Conservation (phyloP, 2,113 vertebrate species). For the Pavo muticus region DNA sequence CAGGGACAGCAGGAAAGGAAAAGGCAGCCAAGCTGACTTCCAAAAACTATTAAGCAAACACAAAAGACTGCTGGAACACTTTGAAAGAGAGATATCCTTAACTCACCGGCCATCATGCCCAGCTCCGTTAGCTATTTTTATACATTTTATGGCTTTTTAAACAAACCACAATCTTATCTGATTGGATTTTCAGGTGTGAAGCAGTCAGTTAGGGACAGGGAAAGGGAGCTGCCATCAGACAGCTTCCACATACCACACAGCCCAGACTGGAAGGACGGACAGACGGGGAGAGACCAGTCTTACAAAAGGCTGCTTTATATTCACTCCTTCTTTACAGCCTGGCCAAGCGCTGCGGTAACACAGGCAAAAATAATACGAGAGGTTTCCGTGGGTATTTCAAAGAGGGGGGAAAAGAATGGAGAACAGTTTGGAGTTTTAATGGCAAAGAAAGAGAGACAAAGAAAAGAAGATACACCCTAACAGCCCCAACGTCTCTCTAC, state of each 20-base stretch:
- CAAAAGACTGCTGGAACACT: not conserved
- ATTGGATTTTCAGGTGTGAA: not conserved
- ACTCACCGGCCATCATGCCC: not conserved
- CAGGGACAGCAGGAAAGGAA: not conserved
- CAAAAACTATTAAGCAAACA: not conserved
- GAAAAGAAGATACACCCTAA: not conserved
- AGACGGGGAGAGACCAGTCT: not conserved
- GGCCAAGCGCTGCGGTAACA: not conserved
- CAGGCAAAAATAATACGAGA: not conserved
- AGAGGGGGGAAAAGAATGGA: not conserved
- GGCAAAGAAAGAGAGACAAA: not conserved
- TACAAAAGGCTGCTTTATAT: constrained; percentile 54
- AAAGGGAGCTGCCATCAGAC: rapidly evolving
- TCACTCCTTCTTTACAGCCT: not conserved
- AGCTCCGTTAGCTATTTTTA: not conserved
- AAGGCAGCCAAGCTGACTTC: constrained; percentile 17
- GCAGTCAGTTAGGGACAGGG: not conserved
- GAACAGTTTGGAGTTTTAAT: not conserved
- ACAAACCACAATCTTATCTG: not conserved
- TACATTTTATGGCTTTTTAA: not conserved
- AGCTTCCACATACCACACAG: not conserved
- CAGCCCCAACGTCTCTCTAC: not conserved
- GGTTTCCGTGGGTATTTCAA: not conserved
- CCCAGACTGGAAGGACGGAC: not conserved
- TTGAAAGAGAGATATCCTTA: not conserved